Percentiles rank a stretch among this genome's conserved stretches.
phyloP scores from a whole-genome alignment of 2,113 vertebrate species.

The Plestiodon gilberti region DNA sequence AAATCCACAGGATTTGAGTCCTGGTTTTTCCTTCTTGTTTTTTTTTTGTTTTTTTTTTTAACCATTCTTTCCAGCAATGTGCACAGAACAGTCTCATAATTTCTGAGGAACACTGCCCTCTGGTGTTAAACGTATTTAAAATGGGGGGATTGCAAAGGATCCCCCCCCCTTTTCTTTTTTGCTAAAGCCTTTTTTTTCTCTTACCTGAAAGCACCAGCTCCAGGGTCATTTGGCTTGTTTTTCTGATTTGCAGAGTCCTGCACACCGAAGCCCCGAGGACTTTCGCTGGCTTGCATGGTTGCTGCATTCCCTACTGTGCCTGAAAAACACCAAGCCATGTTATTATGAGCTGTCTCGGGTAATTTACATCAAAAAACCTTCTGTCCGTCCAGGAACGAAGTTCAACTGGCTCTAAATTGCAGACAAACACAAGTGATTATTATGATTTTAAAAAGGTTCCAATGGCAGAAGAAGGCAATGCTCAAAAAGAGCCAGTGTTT shows the following conservation, averaged over 20 bases:
- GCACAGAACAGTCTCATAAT: slow-evolving; percentile 52
- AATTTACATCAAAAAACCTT: slow-evolving; percentile 78
- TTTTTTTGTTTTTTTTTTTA: too few species aligned
- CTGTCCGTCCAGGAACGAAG: slow-evolving; percentile 79
- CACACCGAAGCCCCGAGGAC: slow-evolving; percentile 79
- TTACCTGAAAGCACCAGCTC: slow-evolving; percentile 88
- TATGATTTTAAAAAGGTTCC: slow-evolving; percentile 61
- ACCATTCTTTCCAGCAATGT: background rate
- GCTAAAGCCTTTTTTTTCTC: slow-evolving; percentile 39
- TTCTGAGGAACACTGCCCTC: slow-evolving; percentile 89
- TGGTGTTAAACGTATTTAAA: slow-evolving; percentile 74
- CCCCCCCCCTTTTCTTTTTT: background rate
- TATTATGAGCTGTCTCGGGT: slow-evolving; percentile 79
- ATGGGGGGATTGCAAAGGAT: background rate
- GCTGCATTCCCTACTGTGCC: slow-evolving; percentile 82
- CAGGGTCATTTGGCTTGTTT: slow-evolving; percentile 87
- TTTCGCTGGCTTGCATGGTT: slow-evolving; percentile 80
- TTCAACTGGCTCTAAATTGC: slow-evolving; percentile 77
- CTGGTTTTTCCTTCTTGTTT: background rate
- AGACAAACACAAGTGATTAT: slow-evolving; percentile 67
- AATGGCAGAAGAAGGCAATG: slow-evolving; percentile 31
- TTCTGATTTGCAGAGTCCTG: slow-evolving; percentile 89
- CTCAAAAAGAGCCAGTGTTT: slow-evolving; percentile 39
- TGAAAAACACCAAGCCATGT: slow-evolving; percentile 79
- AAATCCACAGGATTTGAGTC: background rate